Evolutionary conservation across 2,888 invertebrate species (phyloP).

Genomic region (Lochmaea capreae): DNA sequence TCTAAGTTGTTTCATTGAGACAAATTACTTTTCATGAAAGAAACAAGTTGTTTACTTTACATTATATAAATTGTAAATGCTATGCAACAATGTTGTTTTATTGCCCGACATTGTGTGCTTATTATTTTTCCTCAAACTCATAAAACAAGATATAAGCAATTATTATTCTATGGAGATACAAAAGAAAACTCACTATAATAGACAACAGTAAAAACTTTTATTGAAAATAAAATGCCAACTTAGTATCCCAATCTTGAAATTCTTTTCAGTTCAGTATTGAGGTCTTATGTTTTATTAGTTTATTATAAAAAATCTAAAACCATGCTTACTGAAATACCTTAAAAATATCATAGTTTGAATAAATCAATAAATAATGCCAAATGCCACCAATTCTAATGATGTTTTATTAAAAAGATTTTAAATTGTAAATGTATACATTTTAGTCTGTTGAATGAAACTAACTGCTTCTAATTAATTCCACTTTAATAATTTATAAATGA

Average conservation of each 20-base stretch:
- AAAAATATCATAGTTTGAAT: too few species aligned
- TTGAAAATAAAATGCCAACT: slow-evolving; percentile 32
- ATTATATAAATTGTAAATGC: slow-evolving; percentile 27
- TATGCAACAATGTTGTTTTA: slow-evolving; percentile 31
- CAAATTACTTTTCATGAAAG: slow-evolving; percentile 16
- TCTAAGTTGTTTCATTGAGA: neutral
- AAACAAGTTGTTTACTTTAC: slow-evolving; percentile 18
- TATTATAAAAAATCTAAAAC: neutral
- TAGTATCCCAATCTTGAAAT: slow-evolving; percentile 25
- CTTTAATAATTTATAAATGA: too few species aligned
- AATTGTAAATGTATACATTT: too few species aligned
- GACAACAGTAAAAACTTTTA: slow-evolving; percentile 31
- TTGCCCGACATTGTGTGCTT: slow-evolving; percentile 28
- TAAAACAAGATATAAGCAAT: slow-evolving; percentile 35
- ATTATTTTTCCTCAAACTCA: slow-evolving; percentile 35
- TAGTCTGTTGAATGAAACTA: too few species aligned
- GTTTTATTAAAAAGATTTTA: too few species aligned
- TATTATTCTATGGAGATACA: slow-evolving; percentile 32
- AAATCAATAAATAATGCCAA: too few species aligned
- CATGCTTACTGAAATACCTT: too few species aligned
- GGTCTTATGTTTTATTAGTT: neutral
- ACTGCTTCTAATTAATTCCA: too few species aligned
- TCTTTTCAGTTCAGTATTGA: neutral
- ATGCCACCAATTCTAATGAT: too few species aligned
- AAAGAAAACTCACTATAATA: slow-evolving; percentile 23